Percentiles rank a stretch among this genome's conserved stretches.
Conservation (phyloP, 2,113 vertebrate genomes). For the Brachypteracias leptosomus region DNA sequence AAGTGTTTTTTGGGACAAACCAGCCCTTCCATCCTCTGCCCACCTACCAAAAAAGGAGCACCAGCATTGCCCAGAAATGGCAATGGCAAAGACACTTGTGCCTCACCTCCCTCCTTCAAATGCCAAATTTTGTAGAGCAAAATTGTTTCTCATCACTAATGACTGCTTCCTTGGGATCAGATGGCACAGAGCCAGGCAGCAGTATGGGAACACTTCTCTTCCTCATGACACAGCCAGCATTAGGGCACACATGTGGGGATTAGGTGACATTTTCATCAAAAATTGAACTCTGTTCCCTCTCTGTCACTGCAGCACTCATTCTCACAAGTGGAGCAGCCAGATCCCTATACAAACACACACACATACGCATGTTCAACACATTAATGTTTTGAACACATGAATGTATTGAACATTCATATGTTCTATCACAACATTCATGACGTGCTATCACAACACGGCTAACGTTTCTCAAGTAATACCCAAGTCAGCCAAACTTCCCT, state of each 20-base stretch:
- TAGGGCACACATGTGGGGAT: neutral
- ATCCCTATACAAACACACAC: neutral
- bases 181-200: neutral
- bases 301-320: neutral
- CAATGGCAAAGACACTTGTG: neutral
- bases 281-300: neutral
- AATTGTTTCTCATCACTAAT: neutral
- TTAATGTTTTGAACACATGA: no score
- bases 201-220: neutral
- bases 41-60: neutral
- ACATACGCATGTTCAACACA: neutral
- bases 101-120: neutral
- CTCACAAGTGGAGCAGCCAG: neutral
- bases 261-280: neutral
- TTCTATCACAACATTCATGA: no score
- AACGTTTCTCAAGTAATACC: neutral
- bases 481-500: neutral
- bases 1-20: neutral
- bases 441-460: neutral
- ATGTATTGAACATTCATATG: no score
- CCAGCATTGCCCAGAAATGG: neutral
- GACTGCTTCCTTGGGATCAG: neutral
- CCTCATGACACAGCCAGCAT: fast-evolving
- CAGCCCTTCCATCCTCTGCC: neutral
- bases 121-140: neutral